Conservation (phyloP, 2,113 vertebrate genomes). For the Pungitius pungitius region DNA sequence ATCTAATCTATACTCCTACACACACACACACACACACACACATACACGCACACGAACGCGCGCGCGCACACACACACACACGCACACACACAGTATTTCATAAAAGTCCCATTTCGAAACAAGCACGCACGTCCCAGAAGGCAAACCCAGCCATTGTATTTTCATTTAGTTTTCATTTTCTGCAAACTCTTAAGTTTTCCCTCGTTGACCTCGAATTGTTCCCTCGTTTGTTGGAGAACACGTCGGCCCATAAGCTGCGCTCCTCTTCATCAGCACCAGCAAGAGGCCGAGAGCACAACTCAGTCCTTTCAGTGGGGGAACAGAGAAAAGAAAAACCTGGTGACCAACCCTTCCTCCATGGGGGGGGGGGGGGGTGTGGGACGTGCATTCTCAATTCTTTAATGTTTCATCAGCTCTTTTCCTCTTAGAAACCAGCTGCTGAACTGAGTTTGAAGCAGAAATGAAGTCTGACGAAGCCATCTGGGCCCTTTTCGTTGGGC, state of each 20-base stretch:
- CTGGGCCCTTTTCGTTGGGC: neutral
- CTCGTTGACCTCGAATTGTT: slow-evolving; percentile 59
- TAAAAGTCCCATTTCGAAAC: slow-evolving; percentile 69
- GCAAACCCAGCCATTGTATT: slow-evolving; percentile 68
- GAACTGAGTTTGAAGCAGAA: slow-evolving; percentile 25
- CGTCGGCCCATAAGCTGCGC: slow-evolving; percentile 62
- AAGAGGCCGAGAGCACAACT: slow-evolving; percentile 7
- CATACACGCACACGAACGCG: slow-evolving; percentile 52
- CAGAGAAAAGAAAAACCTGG: neutral
- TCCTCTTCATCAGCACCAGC: slow-evolving; percentile 48
- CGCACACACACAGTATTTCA: slow-evolving; percentile 54
- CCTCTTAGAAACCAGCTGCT: neutral
- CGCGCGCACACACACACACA: slow-evolving; percentile 57
- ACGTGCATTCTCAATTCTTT: too few species aligned
- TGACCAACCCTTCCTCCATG: too few species aligned
- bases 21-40: slow-evolving; percentile 51
- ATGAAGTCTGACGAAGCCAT: slow-evolving; percentile 32
- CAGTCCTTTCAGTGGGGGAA: too few species aligned
- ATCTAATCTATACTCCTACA: slow-evolving; percentile 79
- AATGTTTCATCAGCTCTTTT: slow-evolving; percentile 19
- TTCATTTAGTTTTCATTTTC: slow-evolving; percentile 77
- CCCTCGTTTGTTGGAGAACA: slow-evolving; percentile 46
- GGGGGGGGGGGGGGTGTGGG: too few species aligned
- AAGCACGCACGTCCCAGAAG: slow-evolving; percentile 65
- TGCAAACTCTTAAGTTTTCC: slow-evolving; percentile 70